These are phyloP conservation scores for Lindbergichthys nudifrons DNA, from an alignment of 2,797 vertebrate species.

Conservation along the genomic window DNA sequence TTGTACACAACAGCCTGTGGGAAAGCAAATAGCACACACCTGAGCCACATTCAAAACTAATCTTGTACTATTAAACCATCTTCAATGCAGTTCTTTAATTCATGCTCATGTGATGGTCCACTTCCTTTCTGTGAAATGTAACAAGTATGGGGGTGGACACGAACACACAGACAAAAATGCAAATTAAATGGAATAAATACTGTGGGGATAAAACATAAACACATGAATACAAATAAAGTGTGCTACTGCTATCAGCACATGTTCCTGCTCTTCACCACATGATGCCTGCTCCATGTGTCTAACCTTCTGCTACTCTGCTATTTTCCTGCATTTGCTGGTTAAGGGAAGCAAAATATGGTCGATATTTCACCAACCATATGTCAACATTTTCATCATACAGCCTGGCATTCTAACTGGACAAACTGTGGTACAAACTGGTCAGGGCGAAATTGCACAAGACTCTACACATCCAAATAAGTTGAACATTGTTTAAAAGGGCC, in stretches of 20 bases:
- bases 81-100: conserved; percentile 15
- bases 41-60: conserved; percentile 19
- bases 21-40: conserved; percentile 9
- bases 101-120: conserved; percentile 5
- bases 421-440: conserved; percentile 11
- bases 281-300: conserved; percentile 49
- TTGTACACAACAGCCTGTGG: conserved; percentile 2
- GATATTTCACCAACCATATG: conserved; percentile 39
- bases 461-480: conserved; percentile 10
- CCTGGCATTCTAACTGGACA: conserved; percentile 22
- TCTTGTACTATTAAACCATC: conserved; percentile 38
- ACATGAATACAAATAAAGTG: background rate
- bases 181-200: conserved; percentile 4
- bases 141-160: conserved; percentile 1
- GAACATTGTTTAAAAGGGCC: background rate
- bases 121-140: conserved; percentile 37
- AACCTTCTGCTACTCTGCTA: conserved; percentile 57
- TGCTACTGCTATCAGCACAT: conserved; percentile 11
- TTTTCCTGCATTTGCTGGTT: conserved; percentile 30
- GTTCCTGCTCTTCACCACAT: conserved; percentile 24
- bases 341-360: conserved; percentile 30
- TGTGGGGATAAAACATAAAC: conserved; percentile 35
- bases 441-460: conserved; percentile 21
- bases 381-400: conserved; percentile 39
- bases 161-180: conserved; percentile 5